Evolutionary conservation across 2,888 invertebrate species (phyloP).

Genomic region (Loripinus fragilis): DNA sequence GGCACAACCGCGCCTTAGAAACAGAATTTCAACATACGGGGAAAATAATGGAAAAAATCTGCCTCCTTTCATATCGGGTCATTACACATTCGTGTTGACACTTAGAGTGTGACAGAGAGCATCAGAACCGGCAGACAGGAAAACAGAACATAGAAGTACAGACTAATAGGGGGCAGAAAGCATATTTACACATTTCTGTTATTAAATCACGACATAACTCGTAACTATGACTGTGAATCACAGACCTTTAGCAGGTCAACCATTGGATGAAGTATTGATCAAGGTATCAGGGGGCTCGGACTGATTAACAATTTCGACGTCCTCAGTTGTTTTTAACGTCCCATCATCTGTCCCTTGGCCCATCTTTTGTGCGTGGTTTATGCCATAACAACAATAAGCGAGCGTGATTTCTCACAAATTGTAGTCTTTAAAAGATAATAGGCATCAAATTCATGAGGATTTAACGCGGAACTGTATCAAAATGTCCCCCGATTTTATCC

Average conservation of each 20-base stretch:
- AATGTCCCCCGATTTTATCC: slow-evolving; percentile 60
- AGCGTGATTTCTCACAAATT: slow-evolving; percentile 64
- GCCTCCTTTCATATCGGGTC: background rate
- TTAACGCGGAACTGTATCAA: slow-evolving; percentile 52
- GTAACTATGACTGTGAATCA: too few species aligned
- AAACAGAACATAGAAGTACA: too few species aligned
- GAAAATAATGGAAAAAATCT: background rate
- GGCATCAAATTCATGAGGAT: slow-evolving; percentile 16
- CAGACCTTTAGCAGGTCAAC: too few species aligned
- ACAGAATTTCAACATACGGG: background rate
- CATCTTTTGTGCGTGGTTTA: slow-evolving; percentile 19
- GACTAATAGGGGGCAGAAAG: too few species aligned
- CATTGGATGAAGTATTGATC: too few species aligned
- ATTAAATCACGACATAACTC: too few species aligned
- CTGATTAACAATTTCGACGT: too few species aligned
- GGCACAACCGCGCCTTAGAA: background rate
- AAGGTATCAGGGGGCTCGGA: too few species aligned
- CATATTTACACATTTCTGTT: too few species aligned
- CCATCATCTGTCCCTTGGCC: too few species aligned
- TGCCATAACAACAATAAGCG: slow-evolving; percentile 39
- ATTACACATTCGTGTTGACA: slow-evolving; percentile 14
- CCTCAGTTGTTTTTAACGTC: too few species aligned
- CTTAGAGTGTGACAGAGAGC: background rate
- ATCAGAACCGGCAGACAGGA: too few species aligned
- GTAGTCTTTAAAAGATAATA: slow-evolving; percentile 53